Conservation (phyloP, 2,888 invertebrate genomes). For the Nymphalis polychloros region DNA sequence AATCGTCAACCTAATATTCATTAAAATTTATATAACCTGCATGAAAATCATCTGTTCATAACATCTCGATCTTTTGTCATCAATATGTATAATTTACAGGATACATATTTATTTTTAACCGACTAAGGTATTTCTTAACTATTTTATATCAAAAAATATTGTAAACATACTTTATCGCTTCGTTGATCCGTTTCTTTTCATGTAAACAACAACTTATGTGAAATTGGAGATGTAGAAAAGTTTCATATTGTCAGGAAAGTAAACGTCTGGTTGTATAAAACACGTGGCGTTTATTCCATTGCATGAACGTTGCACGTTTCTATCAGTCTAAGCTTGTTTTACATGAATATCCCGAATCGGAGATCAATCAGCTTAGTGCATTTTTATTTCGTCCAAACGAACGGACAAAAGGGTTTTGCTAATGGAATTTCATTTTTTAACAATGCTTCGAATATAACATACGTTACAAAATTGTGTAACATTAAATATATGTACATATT, state of each 20-base stretch:
- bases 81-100: not conserved
- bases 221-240: not conserved
- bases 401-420: conserved; percentile 18
- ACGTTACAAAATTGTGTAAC: not conserved
- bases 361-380: conserved; percentile 36
- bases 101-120: not conserved
- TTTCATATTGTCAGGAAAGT: conserved; percentile 18
- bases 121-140: not conserved
- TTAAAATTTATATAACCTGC: too few relatives aligned
- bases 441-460: not conserved
- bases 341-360: conserved; percentile 28
- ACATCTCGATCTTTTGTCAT: not conserved
- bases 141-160: not conserved
- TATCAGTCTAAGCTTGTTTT: conserved; percentile 31
- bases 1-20: too few relatives aligned
- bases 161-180: not conserved
- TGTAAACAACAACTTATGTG: conserved; percentile 3
- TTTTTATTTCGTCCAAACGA: conserved; percentile 28
- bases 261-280: conserved; percentile 23
- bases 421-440: conserved; percentile 5
- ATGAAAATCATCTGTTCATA: too few relatives aligned
- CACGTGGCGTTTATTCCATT: conserved; percentile 17
- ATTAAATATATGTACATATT: not conserved
- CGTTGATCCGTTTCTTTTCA: not conserved
- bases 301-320: conserved; percentile 14